A percentile compares a stretch with the other conserved stretches of the same genome.
phyloP scores from a whole-genome alignment of 2,888 invertebrate genomes.

The Polydrusus tereticollis region DNA sequence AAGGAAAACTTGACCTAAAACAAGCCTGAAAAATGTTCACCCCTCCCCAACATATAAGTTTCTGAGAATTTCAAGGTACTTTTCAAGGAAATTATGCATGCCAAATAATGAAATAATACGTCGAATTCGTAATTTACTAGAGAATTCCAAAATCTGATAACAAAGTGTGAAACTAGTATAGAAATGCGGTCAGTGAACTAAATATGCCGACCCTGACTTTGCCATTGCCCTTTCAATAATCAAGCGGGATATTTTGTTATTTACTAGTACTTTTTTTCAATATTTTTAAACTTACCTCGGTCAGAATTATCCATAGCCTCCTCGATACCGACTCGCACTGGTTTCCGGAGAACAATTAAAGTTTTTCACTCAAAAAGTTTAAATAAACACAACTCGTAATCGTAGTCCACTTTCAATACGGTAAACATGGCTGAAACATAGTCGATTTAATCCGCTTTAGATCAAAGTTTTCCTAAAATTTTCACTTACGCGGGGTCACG shows the following conservation, averaged over 20 bases:
- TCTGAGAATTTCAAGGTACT: slow-evolving; percentile 8
- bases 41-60: slow-evolving; percentile 25
- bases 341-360: slow-evolving; percentile 50
- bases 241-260: slow-evolving; percentile 15
- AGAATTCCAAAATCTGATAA: background rate
- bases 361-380: slow-evolving; percentile 61
- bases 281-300: slow-evolving; percentile 48
- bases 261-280: background rate
- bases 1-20: slow-evolving; percentile 43
- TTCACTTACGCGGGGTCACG: slow-evolving; percentile 9
- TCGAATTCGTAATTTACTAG: background rate
- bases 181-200: slow-evolving; percentile 74
- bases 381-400: slow-evolving; percentile 62
- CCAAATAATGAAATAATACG: slow-evolving; percentile 6
- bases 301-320: slow-evolving; percentile 51
- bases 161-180: slow-evolving; percentile 21
- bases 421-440: slow-evolving; percentile 64
- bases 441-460: slow-evolving; percentile 16
- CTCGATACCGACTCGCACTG: slow-evolving; percentile 13
- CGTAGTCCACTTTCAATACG: slow-evolving; percentile 64
- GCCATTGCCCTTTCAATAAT: slow-evolving; percentile 70
- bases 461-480: background rate
- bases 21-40: slow-evolving; percentile 37
- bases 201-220: slow-evolving; percentile 74
- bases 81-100: slow-evolving; percentile 34